These are phyloP conservation scores for Lucilia cuprina DNA, from an alignment of 1,140 invertebrate species.

Conservation along the genomic window DNA sequence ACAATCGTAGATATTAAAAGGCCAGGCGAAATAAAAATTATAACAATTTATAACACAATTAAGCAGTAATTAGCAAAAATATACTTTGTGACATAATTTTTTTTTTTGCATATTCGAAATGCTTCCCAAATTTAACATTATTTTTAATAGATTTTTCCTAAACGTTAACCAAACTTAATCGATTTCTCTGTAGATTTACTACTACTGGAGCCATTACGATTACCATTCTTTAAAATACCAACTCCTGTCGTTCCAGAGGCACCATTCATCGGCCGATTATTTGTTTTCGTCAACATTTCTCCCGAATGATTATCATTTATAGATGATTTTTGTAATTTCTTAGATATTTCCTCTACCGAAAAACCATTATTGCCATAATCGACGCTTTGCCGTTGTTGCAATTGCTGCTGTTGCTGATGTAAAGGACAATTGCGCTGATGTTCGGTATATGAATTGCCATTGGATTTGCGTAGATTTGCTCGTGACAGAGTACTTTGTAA, in stretches of 20 bases:
- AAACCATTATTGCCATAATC: slow-evolving; percentile 15
- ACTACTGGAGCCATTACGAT: slow-evolving; percentile 34
- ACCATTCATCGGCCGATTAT: background rate
- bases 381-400: background rate
- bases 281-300: background rate
- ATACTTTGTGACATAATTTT: too few species aligned
- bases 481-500: slow-evolving; percentile 74
- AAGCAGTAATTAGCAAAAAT: too few species aligned
- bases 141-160: too few species aligned
- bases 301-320: background rate
- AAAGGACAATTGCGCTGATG: slow-evolving; percentile 40
- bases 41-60: too few species aligned
- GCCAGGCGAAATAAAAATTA: too few species aligned
- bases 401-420: slow-evolving; percentile 25
- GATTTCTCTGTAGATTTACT: slow-evolving; percentile 48
- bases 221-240: slow-evolving; percentile 58
- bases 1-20: too few species aligned
- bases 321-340: slow-evolving; percentile 17
- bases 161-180: slow-evolving; percentile 53
- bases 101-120: too few species aligned
- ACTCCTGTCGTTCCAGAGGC: slow-evolving; percentile 13
- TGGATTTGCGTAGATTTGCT: slow-evolving; percentile 67
- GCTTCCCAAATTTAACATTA: too few species aligned
- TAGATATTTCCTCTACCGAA: background rate
- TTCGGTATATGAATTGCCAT: slow-evolving; percentile 28